Percentiles rank a stretch among this genome's conserved stretches.
Conservation (phyloP, 2,113 vertebrate species). For the Colius striatus region DNA sequence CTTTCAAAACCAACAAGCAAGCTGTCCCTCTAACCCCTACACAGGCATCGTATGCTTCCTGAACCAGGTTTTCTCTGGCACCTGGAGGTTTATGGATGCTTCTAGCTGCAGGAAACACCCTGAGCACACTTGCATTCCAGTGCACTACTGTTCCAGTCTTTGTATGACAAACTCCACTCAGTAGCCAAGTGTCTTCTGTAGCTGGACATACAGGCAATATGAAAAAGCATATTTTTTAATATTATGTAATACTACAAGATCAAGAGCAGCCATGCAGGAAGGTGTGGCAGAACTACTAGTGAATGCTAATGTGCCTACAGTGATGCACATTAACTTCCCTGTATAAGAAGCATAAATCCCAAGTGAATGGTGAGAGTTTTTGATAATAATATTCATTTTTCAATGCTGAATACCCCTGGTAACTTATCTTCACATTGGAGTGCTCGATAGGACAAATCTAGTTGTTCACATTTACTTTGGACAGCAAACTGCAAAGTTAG, state of each 20-base stretch:
- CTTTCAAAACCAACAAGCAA: not conserved
- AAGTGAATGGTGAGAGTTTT: not conserved
- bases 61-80: not conserved
- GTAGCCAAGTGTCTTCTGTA: not conserved
- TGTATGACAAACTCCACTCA: not conserved
- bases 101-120: not conserved
- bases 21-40: not conserved
- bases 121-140: not conserved
- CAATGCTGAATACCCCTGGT: not conserved
- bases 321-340: not conserved
- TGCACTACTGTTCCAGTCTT: not conserved
- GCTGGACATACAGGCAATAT: not conserved
- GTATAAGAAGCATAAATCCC: not conserved
- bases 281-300: not conserved
- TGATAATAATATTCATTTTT: not conserved
- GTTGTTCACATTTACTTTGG: not conserved
- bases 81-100: not conserved
- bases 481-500: not conserved
- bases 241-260: not conserved
- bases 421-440: not conserved
- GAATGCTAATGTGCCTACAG: not conserved
- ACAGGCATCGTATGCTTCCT: fast-evolving
- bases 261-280: not conserved
- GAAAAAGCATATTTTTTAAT: not conserved
- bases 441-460: not conserved